Conservation (phyloP, 1,140 invertebrate species). For the Drosophila ananassae region DNA sequence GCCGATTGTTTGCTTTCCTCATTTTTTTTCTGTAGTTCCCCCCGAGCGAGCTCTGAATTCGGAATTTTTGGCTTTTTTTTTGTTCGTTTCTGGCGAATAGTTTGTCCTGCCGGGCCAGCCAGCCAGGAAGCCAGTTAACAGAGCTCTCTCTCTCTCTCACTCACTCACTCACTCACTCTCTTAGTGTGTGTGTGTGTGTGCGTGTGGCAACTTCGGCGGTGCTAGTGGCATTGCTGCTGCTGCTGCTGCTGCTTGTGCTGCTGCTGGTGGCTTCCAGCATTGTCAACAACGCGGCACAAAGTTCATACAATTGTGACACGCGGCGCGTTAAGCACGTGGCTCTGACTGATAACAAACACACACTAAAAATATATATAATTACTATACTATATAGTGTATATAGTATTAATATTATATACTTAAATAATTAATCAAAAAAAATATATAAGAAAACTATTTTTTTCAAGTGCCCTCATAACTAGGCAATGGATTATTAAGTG, state of each 20-base stretch:
- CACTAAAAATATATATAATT: not conserved
- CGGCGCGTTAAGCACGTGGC: slow-evolving; percentile 80
- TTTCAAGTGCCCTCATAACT: slow-evolving; percentile 8
- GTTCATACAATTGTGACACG: slow-evolving; percentile 81
- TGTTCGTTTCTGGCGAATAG: slow-evolving; percentile 42
- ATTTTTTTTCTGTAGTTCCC: slow-evolving; percentile 43
- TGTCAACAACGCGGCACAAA: slow-evolving; percentile 73
- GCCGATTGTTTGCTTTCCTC: slow-evolving; percentile 70
- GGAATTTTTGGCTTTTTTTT: slow-evolving; percentile 9
- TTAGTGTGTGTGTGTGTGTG: slow-evolving; percentile 41
- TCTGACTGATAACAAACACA: slow-evolving; percentile 68
- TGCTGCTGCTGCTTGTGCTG: slow-evolving; percentile 37
- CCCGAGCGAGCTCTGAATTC: slow-evolving; percentile 3
- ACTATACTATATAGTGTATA: slow-evolving; percentile 1
- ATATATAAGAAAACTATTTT: slow-evolving; percentile 10
- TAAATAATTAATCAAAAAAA: slow-evolving; percentile 5
- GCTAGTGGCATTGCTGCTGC: slow-evolving; percentile 36
- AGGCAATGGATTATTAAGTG: slow-evolving; percentile 3
- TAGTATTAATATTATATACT: not conserved
- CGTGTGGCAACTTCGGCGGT: slow-evolving; percentile 52
- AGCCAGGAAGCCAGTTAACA: slow-evolving; percentile 67
- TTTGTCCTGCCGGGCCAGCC: slow-evolving; percentile 61
- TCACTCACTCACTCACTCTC: slow-evolving; percentile 5
- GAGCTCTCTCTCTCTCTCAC: slow-evolving; percentile 23
- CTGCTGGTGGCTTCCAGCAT: slow-evolving; percentile 63